phyloP scores from a whole-genome alignment of 2,797 vertebrate genomes.

The Neosilurus mollespiculum region DNA sequence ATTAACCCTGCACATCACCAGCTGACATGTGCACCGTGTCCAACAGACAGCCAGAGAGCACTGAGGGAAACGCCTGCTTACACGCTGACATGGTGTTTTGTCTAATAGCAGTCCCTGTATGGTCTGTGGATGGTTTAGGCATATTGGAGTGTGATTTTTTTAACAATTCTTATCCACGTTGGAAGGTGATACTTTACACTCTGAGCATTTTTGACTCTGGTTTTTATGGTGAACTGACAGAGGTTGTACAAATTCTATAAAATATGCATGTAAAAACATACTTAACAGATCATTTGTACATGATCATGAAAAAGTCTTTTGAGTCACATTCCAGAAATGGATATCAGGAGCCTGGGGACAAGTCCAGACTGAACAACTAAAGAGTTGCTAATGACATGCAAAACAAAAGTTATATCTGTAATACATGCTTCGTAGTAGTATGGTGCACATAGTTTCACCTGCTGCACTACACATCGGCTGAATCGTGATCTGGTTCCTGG shows the following conservation, averaged over 20 bases:
- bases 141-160: background rate
- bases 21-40: conserved; percentile 35
- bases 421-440: background rate
- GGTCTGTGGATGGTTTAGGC: background rate
- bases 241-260: conserved; percentile 14
- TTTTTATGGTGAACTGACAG: background rate
- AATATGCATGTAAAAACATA: background rate
- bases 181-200: conserved; percentile 16
- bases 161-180: conserved; percentile 26
- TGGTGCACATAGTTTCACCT: background rate
- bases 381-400: background rate
- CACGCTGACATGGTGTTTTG: background rate
- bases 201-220: background rate
- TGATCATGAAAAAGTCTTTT: background rate
- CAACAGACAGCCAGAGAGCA: conserved; percentile 23
- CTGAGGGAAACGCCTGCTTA: conserved; percentile 29
- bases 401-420: background rate
- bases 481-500: background rate
- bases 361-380: background rate
- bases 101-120: conserved; percentile 3
- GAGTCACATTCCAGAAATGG: background rate
- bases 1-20: conserved; percentile 54
- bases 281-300: background rate
- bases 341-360: background rate
- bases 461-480: background rate